Evolutionary conservation across 2,113 vertebrate genomes (phyloP).

Genomic region (Petrocephalus zakoni): DNA sequence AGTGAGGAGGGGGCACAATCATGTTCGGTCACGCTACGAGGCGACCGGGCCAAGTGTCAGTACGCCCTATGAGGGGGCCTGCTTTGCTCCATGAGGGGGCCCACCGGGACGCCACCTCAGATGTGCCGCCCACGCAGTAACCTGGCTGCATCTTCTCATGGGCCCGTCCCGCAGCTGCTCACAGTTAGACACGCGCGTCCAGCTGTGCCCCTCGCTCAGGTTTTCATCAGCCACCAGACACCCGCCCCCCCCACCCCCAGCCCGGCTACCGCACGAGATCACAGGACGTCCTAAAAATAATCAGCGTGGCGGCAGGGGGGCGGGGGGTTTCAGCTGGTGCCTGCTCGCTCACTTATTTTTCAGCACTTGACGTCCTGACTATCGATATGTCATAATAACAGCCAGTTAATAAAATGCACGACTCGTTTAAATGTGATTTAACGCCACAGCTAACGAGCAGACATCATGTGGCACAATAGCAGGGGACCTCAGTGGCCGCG

Average conservation of each 20-base stretch:
- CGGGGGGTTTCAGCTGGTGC: neutral
- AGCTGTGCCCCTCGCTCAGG: neutral
- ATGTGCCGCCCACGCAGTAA: neutral
- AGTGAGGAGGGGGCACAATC: neutral
- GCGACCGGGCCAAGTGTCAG: neutral
- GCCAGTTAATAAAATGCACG: neutral
- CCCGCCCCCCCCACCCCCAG: neutral
- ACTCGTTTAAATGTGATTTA: neutral
- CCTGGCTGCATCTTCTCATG: neutral
- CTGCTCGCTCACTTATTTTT: neutral
- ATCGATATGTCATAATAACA: neutral
- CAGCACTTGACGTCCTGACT: neutral
- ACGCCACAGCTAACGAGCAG: neutral
- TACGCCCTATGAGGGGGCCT: neutral
- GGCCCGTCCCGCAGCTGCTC: neutral
- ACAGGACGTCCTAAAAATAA: slow-evolving; percentile 1
- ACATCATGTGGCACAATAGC: neutral
- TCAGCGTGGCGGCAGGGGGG: neutral
- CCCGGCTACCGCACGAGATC: neutral
- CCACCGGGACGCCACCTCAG: neutral
- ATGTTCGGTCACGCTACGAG: neutral
- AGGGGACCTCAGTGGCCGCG: neutral
- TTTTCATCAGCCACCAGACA: neutral
- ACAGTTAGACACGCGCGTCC: neutral
- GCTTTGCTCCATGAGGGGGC: neutral